Evolutionary conservation across 2,113 vertebrate species (phyloP), one percentile per base, ranked within the genome.

Genomic region (Syrrhaptes paradoxus): DNA sequence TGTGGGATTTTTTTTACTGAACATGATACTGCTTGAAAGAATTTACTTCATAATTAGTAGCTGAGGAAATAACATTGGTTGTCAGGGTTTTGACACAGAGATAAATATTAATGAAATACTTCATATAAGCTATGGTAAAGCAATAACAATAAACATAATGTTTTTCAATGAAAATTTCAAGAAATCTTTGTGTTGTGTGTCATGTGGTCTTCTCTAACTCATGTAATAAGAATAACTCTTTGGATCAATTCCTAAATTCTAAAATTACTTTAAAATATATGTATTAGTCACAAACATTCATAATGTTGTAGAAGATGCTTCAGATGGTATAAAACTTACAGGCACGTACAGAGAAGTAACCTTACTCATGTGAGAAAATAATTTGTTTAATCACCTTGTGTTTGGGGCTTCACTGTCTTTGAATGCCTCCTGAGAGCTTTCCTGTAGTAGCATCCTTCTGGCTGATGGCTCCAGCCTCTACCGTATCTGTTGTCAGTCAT

Each of bases 21-120:
- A 12, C 11, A 9, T 72, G 25, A 8, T 22, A 17, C 17, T 26
- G 6, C 57, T 74, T 63, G 34, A 90, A 89, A 58, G 10, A 43
- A 45, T 49, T 59, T 59, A 17, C 16, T 58, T 77, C 63, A 29
- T 55, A 67, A 28, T 43, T 43, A 25, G 32, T 78, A 89, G 34
- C 54, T 46, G 76, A 90, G 34, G 83, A 78, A 81, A 48, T 78
- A 72, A 81, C 57, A 83, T 12, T 41, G 36, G 22, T 55, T 77
- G 59, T 77, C 73, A 74, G 41, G 57, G 41, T 59, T 82, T 26
- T 79, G n/a, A 78, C 84, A 66, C 17, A 10, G 58, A 70, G 45
- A 78, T 72, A 91, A 82, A 87, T 82, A 89, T 85, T 94, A 85
- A 65, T 87, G 41, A 78, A 79, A 90, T 75, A 31, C 16, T 89